phyloP scores from a whole-genome alignment of 2,797 vertebrate genomes.

The Periparus ater region DNA sequence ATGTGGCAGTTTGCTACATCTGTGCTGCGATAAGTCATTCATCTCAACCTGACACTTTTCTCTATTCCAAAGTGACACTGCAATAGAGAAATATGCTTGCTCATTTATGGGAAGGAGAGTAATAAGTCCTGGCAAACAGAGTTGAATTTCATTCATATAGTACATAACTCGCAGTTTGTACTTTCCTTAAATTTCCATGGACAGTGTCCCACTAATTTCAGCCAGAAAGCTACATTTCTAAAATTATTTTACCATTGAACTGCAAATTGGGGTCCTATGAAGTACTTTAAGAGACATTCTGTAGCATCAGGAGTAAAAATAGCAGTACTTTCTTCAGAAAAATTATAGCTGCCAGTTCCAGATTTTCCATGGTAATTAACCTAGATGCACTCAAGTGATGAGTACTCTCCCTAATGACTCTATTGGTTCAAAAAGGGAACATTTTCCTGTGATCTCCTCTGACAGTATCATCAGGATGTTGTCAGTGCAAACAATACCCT shows the following conservation, averaged over 20 bases:
- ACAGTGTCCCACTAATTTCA: not conserved
- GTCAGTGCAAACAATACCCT: constrained; percentile 92
- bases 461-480: constrained; percentile 89
- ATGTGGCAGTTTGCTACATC: constrained; percentile 4
- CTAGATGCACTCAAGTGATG: constrained; percentile 87
- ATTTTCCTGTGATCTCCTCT: constrained; percentile 77
- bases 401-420: constrained; percentile 90
- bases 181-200: constrained; percentile 18
- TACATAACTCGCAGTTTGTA: not conserved
- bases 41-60: constrained; percentile 49
- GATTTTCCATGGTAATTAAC: constrained; percentile 87
- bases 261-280: not conserved
- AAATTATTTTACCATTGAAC: constrained; percentile 37
- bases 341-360: constrained; percentile 73
- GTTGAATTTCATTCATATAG: constrained; percentile 1
- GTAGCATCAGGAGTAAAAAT: constrained; percentile 59
- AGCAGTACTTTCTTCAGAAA: constrained; percentile 63
- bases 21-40: constrained; percentile 19
- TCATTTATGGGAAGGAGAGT: constrained; percentile 24
- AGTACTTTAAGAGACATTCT: constrained; percentile 45
- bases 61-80: constrained; percentile 47
- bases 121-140: constrained; percentile 19
- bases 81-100: constrained; percentile 33
- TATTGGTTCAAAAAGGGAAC: constrained; percentile 82
- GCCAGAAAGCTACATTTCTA: constrained; percentile 13